phyloP scores from a whole-genome alignment of 1,140 invertebrate genomes.

The Ctenoplectra terminalis region DNA sequence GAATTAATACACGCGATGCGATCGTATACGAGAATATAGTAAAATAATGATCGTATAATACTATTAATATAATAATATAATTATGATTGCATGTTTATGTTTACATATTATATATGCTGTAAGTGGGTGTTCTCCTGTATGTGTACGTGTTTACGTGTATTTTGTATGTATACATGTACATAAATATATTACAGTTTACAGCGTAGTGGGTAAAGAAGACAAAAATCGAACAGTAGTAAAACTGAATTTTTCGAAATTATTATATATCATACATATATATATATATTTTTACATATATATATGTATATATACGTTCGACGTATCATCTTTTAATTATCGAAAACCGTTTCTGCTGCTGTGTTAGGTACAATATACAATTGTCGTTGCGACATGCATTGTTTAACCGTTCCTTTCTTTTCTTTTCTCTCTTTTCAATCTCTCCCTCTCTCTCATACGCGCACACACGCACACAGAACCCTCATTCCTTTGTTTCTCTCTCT shows the following conservation, averaged over 20 bases:
- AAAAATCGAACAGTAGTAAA: slow-evolving; percentile 59
- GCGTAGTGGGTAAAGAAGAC: slow-evolving; percentile 58
- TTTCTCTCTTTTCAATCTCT: background rate
- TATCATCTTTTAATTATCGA: background rate
- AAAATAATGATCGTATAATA: slow-evolving; percentile 72
- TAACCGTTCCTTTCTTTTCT: background rate
- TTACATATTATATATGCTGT: slow-evolving; percentile 55
- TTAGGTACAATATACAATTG: slow-evolving; percentile 55
- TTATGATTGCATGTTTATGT: slow-evolving; percentile 56
- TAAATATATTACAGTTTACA: slow-evolving; percentile 70
- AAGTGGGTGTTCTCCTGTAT: slow-evolving; percentile 34
- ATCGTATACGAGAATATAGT: slow-evolving; percentile 66
- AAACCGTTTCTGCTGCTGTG: slow-evolving; percentile 23
- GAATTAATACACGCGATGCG: slow-evolving; percentile 48
- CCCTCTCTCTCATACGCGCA: background rate
- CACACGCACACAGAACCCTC: background rate
- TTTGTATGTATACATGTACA: slow-evolving; percentile 62
- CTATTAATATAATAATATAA: slow-evolving; percentile 65
- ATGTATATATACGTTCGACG: slow-evolving; percentile 34
- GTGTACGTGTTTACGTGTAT: background rate
- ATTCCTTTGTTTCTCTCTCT: background rate
- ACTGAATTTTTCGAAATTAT: slow-evolving; percentile 42
- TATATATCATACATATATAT: slow-evolving; percentile 20
- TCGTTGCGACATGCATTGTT: slow-evolving; percentile 18
- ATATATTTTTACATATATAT: slow-evolving; percentile 31